These are phyloP conservation scores for Eilema depressum DNA, from an alignment of 2,888 invertebrate genomes.

Conservation along the genomic window DNA sequence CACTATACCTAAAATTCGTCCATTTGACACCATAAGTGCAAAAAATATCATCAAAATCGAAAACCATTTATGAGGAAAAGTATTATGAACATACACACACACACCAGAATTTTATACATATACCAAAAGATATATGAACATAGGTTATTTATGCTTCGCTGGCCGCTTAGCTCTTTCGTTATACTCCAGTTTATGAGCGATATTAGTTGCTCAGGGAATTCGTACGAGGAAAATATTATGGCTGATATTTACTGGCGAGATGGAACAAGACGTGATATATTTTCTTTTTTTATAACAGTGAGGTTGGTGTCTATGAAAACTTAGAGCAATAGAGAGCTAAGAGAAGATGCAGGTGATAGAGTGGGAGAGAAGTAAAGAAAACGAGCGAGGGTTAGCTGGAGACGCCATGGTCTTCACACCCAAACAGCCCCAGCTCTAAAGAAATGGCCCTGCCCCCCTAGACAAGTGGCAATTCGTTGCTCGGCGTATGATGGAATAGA, in stretches of 20 bases:
- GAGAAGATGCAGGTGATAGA: too few relatives aligned
- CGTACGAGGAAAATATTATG: background rate
- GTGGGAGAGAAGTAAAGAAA: too few relatives aligned
- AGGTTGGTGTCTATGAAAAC: background rate
- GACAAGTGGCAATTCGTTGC: too few relatives aligned
- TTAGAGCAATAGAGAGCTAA: too few relatives aligned
- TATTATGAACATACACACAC: too few relatives aligned
- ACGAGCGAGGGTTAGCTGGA: too few relatives aligned
- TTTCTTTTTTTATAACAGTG: background rate
- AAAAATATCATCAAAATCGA: background rate
- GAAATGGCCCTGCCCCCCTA: too few relatives aligned
- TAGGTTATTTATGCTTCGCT: constrained; percentile 3
- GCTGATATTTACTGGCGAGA: background rate
- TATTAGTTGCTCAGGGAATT: constrained; percentile 17
- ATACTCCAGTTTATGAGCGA: constrained; percentile 7
- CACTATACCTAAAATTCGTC: background rate
- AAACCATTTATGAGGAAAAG: background rate
- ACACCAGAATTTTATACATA: background rate
- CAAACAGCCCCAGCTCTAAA: too few relatives aligned
- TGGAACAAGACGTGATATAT: background rate
- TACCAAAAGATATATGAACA: constrained; percentile 1
- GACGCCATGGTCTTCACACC: too few relatives aligned
- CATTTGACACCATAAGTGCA: background rate
- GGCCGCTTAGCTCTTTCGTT: constrained; percentile 2
- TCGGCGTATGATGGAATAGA: too few relatives aligned